Evolutionary conservation across 2,113 vertebrate species (phyloP), one percentile per base, ranked within the genome.

Genomic region (Callipepla squamata): DNA sequence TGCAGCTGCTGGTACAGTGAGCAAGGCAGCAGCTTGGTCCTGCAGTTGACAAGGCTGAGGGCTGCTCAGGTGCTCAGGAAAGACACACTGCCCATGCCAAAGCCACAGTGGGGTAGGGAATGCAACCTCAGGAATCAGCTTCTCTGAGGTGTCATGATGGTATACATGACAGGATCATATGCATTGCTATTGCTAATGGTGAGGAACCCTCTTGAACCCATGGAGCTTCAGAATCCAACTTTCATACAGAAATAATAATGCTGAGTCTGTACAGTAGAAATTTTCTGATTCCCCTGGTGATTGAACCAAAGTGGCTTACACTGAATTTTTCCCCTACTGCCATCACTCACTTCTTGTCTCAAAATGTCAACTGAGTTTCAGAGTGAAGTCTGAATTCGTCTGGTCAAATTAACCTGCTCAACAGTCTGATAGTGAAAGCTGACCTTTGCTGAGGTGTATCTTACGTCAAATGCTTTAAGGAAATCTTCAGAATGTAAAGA

Each of bases 401-500:
- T 94, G 93, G 70, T 87, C 92, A 93, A 96, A 96, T 94, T 96
- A 93, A 80, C 91, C 92, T 96, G 93, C 85, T 94, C 85, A 58
- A 9, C 28, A 89, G 73, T 92, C 90, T 94, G 90, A 94, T 87
- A 94, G 79, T 7, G 1, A 83, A 61, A 82, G 55, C 58, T 92
- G 94, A 96, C 90, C 90, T 96, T 92, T 92, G 68, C 58, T 81
- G 78, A 80, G 75, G 67, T 90, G 78, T 76, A 92, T 73, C 65
- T 89, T 85, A 47, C 0, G 1, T 80, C 89, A 81, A 84, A 44
- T 2, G 34, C 53, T 89, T 92, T 66, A 63, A 85, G 68, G 57
- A 83, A 68, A 94, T 57, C 59, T 94, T 91, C 62, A 81, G 57
- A 66, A 61, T 14, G n/a, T 63, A 36, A 30, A 62, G 50, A 67